These are phyloP conservation scores for Stenchaetothrips biformis DNA, from an alignment of 2,888 invertebrate genomes.

Conservation along the genomic window DNA sequence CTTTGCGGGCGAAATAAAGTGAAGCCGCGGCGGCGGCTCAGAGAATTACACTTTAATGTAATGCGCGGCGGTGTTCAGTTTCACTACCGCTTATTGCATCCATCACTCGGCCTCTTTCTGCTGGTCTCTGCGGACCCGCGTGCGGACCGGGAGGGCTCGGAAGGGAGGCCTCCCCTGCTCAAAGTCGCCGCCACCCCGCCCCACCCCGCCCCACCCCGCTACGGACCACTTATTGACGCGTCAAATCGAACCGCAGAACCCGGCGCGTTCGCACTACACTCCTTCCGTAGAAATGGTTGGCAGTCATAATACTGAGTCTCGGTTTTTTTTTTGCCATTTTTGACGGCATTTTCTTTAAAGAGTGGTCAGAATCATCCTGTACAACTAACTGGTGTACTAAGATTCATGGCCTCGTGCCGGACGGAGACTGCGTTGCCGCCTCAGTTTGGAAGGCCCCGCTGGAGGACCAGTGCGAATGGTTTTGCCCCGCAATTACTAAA, in stretches of 20 bases:
- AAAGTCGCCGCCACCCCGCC: too few relatives aligned
- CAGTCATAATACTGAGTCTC: too few relatives aligned
- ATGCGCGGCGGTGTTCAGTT: slow-evolving; percentile 3
- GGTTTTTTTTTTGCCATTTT: too few relatives aligned
- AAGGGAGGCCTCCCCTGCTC: too few relatives aligned
- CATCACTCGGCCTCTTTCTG: slow-evolving; percentile 4
- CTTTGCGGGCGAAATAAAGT: too few relatives aligned
- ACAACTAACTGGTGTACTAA: too few relatives aligned
- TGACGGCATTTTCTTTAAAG: too few relatives aligned
- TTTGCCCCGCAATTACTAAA: neutral
- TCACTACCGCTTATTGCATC: slow-evolving; percentile 12
- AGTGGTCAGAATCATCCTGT: too few relatives aligned
- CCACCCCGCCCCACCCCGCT: neutral
- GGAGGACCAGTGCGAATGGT: too few relatives aligned
- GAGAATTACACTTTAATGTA: slow-evolving; percentile 14
- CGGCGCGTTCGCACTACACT: neutral
- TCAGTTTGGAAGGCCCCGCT: too few relatives aligned
- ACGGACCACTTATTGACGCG: neutral
- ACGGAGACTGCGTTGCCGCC: too few relatives aligned
- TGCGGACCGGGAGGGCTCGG: neutral
- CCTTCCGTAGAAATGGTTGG: neutral
- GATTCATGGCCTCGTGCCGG: too few relatives aligned
- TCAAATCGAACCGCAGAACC: slow-evolving; percentile 6
- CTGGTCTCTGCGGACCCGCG: neutral
- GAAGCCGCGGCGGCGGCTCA: neutral